These are phyloP conservation scores for Tetranychus piercei DNA, from an alignment of 2,888 invertebrate species.

Conservation along the genomic window DNA sequence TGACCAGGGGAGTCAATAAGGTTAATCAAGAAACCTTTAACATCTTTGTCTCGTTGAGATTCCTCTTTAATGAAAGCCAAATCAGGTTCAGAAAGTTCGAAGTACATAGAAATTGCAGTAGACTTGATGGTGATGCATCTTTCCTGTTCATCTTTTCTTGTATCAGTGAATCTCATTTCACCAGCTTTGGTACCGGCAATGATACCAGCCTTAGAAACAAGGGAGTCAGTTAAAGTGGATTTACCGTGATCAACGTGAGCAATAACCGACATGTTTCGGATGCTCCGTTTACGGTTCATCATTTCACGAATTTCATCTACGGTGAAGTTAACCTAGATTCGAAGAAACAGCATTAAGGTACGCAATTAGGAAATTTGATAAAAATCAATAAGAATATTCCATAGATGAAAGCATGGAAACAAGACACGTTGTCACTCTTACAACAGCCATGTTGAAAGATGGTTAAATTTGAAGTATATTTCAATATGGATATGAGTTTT, in stretches of 20 bases:
- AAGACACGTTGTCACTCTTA: too few relatives aligned
- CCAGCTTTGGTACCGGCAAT: conserved; percentile 97
- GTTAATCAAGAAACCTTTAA: conserved; percentile 96
- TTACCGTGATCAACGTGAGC: conserved; percentile 99
- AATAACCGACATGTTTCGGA: conserved; percentile 99
- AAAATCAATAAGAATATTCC: too few relatives aligned
- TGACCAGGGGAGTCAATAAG: conserved; percentile 99
- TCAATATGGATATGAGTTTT: too few relatives aligned
- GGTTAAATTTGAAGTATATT: too few relatives aligned
- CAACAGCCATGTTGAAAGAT: too few relatives aligned
- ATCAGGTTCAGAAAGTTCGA: conserved; percentile 87
- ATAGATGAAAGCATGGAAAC: too few relatives aligned
- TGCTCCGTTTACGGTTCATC: conserved; percentile 99
- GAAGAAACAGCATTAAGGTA: not conserved
- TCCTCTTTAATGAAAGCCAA: conserved; percentile 72
- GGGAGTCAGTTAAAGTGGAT: conserved; percentile 95
- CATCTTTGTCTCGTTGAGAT: conserved; percentile 72
- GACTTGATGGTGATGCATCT: conserved; percentile 99
- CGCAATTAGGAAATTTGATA: too few relatives aligned
- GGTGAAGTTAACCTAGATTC: conserved; percentile 83
- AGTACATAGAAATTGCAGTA: conserved; percentile 99
- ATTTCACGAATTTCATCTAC: conserved; percentile 97
- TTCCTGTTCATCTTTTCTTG: conserved; percentile 98
- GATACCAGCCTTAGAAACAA: conserved; percentile 98
- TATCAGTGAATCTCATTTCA: conserved; percentile 97